Evolutionary conservation across 2,888 invertebrate genomes (phyloP).

Genomic region (Microctonus hyperodae): DNA sequence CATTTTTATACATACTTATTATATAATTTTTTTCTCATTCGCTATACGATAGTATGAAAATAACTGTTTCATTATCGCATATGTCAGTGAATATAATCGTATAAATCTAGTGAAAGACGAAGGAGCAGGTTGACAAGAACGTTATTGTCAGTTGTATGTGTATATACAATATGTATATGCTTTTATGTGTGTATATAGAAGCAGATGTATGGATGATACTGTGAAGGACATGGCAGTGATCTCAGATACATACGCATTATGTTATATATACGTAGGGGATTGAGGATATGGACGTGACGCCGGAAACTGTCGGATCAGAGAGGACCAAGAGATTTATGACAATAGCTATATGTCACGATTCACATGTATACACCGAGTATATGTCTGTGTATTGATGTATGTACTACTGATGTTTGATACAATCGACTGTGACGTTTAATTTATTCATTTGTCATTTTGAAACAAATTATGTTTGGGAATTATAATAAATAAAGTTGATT

Average conservation of each 20-base stretch:
- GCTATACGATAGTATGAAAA: not conserved
- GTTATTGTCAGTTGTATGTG: conserved; percentile 11
- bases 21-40: not conserved
- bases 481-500: too few relatives aligned
- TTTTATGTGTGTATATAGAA: not conserved
- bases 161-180: too few relatives aligned
- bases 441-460: not conserved
- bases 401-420: conserved; percentile 12
- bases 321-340: conserved; percentile 24
- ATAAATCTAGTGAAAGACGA: conserved; percentile 20
- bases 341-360: not conserved
- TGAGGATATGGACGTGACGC: conserved; percentile 22
- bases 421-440: not conserved
- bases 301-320: conserved; percentile 20
- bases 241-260: not conserved
- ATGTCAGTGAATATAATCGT: not conserved
- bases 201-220: conserved; percentile 6
- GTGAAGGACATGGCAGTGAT: conserved; percentile 13
- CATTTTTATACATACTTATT: too few relatives aligned
- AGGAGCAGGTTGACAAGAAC: conserved; percentile 3
- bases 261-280: conserved; percentile 9
- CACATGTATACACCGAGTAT: not conserved
- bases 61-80: not conserved
- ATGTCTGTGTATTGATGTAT: not conserved
- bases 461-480: too few relatives aligned